Conservation (phyloP, 2,888 invertebrate species). For the Ophonus ardosiacus region DNA sequence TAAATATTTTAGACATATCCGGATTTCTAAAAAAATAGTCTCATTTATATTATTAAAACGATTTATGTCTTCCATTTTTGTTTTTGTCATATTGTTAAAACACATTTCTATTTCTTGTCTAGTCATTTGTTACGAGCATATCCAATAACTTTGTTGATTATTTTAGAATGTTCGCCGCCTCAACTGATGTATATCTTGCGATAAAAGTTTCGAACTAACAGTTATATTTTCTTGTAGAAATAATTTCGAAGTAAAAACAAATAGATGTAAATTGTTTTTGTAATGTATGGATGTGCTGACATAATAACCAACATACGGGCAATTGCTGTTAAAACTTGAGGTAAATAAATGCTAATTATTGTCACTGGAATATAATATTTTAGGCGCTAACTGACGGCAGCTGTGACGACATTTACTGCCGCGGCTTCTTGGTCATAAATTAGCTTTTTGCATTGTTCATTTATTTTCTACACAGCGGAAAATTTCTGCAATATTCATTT, state of each 20-base stretch:
- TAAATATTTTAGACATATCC: too few relatives aligned
- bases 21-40: too few relatives aligned
- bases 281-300: conserved; percentile 1
- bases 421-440: neutral
- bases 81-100: neutral
- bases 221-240: neutral
- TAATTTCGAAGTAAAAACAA: conserved; percentile 8
- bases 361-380: conserved; percentile 35
- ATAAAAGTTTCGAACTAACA: neutral
- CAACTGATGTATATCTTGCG: neutral
- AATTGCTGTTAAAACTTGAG: conserved; percentile 19
- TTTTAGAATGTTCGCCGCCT: neutral
- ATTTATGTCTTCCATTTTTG: neutral
- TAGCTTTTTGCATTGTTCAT: neutral
- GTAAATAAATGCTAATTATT: conserved; percentile 44
- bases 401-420: neutral
- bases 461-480: neutral
- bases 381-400: conserved; percentile 28
- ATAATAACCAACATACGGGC: conserved; percentile 23
- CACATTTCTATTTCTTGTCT: neutral
- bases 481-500: neutral
- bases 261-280: neutral
- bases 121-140: neutral
- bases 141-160: neutral
- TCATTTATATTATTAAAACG: neutral